A percentile compares a stretch with the other conserved stretches of the same genome.
Evolutionary conservation across 2,888 invertebrate species (phyloP).

Genomic region (Anorthoa munda): DNA sequence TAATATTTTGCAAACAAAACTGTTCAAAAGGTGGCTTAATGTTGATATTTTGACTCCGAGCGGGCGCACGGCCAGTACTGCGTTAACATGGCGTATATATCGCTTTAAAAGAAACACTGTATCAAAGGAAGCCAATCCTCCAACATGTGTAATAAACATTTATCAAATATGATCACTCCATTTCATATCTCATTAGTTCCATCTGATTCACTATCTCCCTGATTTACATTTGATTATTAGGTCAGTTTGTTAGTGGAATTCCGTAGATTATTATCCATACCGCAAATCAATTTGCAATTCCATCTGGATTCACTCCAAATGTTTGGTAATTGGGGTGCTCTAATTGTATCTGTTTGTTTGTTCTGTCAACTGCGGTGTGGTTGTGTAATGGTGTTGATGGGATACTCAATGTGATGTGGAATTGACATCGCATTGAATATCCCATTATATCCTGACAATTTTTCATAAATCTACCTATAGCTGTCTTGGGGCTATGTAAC

Average conservation of each 20-base stretch:
- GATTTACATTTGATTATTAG: slow-evolving; percentile 51
- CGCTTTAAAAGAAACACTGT: too few relatives aligned
- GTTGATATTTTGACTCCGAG: too few relatives aligned
- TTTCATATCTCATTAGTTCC: slow-evolving; percentile 32
- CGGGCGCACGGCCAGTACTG: too few relatives aligned
- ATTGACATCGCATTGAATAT: too few relatives aligned
- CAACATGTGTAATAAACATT: slow-evolving; percentile 10
- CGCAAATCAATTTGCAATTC: slow-evolving; percentile 61
- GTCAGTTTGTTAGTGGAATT: slow-evolving; percentile 41
- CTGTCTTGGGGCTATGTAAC: too few relatives aligned
- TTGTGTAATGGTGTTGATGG: not conserved
- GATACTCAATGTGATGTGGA: not conserved
- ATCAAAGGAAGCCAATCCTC: too few relatives aligned
- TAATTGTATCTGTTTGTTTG: slow-evolving; percentile 48
- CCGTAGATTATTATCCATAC: slow-evolving; percentile 47
- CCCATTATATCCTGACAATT: too few relatives aligned
- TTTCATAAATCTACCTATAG: too few relatives aligned
- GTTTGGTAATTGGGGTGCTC: slow-evolving; percentile 36
- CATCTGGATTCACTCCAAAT: slow-evolving; percentile 53
- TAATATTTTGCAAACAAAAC: too few relatives aligned
- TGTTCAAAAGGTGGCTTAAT: too few relatives aligned
- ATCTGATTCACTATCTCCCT: slow-evolving; percentile 30
- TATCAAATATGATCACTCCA: not conserved
- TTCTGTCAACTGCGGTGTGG: slow-evolving; percentile 17
- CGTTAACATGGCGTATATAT: too few relatives aligned